Base-by-base conservation (phyloP, 2,888 invertebrate genomes). In the Liodrosophila aerea region DNA sequence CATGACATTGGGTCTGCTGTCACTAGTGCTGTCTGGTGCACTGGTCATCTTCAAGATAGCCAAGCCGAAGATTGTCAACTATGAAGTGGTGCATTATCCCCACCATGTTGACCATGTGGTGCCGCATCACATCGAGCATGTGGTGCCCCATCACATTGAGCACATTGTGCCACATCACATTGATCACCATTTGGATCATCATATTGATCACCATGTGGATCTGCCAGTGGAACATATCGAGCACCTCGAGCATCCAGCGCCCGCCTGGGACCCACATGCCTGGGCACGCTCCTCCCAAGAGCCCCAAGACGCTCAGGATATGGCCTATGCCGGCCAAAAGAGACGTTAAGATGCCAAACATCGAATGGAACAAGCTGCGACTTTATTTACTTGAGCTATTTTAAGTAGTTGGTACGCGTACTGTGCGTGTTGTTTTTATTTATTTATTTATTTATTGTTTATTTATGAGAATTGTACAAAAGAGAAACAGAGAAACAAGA, bases 41-140 rank as follows among this genome's bases (percentile, higher is more conserved):
- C 92, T 96, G 92, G 92, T 96, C 47, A 94, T 96, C 88, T 96
- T 96, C 91, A 96, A 95, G 90, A 93, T 96, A 88, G 94, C 96
- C 75, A 96, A 96, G 87, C 96, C 96, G 56, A 96, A 96, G 91
- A 91, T 94, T 80, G 93, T 95, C 70, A 96, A 95, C 90, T 96
- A 96, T 87, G 96, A 96, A 91, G 95, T 96, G 44, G 94, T 96
- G 73, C 96, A 96, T 89, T 95, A 95, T 87, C 94, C 94, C 52
- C 88, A 52, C 63, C 88, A 89, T 64, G 78, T 88, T 0, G 88
- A 88, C 11, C 89, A 89, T 49, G 81, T 88, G 57, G 87, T 87
- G 27, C 87, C 87, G 0, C 89, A 90, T 52, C 87, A 89, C 16
- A 86, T 90, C 31, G 87, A 89, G 52, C 88, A 88, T 30, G 74